Base-by-base conservation (phyloP, 2,888 invertebrate genomes). In the Brenthis ino region DNA sequence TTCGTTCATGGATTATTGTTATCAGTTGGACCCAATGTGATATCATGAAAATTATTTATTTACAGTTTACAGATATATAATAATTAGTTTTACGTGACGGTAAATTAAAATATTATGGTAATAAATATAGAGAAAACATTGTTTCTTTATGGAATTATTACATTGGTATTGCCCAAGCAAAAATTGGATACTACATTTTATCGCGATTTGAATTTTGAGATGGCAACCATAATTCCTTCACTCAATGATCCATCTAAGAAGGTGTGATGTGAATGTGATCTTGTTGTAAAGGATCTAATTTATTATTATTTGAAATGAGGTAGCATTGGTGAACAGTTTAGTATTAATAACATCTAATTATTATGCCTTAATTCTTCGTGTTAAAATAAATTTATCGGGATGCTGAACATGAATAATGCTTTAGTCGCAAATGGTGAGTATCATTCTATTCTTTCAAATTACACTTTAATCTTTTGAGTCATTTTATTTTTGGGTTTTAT, bases 331-430 rank as follows among this genome's bases (percentile, higher is more conserved):
- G 77, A 79, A 78, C 72, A 73, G 76, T 74, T 78, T 78, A 67
- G 77, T 77, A 75, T 75, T 77, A 80, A 77, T 77, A 86, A 82
- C 83, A 86, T 80, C 84, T 80, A 78, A 82, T 75, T 91, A 91
- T 85, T 91, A 92, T 93, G 91, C 86, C 91, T 86, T 93, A 89
- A 89, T 80, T 83, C 85, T 68, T 86, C 85, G 81, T 87, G 82
- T 82, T 81, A 74, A 81, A 83, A 80, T 82, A 77, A 81, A 79
- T 72, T 81, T 80, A 82, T 86, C 87, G 89, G 87, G 87, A 89
- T 91, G 88, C 89, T 89, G 85, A 91, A 87, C 86, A 86, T 87
- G 82, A 88, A 85, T 84, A 91, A 85, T 86, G 82, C 83, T 80
- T 81, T 85, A 82, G 84, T 88, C 81, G 85, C 89, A 82, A 90